Evolutionary conservation across 35 echinoderm and acorn worm species (phyloP).

Genomic region (Patiria miniata): DNA sequence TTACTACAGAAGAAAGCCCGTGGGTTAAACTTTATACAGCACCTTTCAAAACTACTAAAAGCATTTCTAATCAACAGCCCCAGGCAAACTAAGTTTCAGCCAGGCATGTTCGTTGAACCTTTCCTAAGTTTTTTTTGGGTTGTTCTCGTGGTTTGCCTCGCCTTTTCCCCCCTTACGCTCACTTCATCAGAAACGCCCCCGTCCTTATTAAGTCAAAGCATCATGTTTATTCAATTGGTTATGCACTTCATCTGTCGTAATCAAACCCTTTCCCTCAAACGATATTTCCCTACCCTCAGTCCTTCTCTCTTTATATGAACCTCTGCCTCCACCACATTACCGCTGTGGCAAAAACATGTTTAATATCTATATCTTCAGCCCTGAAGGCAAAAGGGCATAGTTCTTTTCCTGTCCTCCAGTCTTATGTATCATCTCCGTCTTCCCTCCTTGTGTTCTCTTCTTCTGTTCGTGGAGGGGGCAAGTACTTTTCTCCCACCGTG

Average conservation of each 20-base stretch:
- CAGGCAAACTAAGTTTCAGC: no score
- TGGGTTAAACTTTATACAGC: no score
- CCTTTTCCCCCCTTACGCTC: not conserved
- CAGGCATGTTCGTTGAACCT: no score
- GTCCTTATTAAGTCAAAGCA: constrained; percentile 13
- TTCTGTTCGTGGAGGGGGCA: not conserved
- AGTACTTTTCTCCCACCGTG: not conserved
- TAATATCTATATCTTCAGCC: constrained; percentile 17
- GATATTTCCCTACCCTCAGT: not conserved
- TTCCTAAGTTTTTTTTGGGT: not conserved
- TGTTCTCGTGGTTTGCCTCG: not conserved
- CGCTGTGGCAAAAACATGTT: constrained; percentile 5
- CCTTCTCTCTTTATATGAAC: not conserved
- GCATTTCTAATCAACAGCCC: no score
- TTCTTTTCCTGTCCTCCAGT: not conserved
- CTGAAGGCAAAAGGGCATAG: constrained; percentile 6
- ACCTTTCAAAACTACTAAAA: no score
- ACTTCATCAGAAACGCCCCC: not conserved
- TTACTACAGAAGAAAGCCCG: no score
- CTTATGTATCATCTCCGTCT: constrained; percentile 9
- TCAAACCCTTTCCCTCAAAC: not conserved
- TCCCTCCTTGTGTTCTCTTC: not conserved
- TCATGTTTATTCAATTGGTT: constrained; percentile 23
- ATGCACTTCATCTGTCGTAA: constrained; percentile 14
- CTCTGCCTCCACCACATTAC: not conserved